Evolutionary conservation across 2,888 invertebrate species (phyloP).

Genomic region (Tortrix viridana): DNA sequence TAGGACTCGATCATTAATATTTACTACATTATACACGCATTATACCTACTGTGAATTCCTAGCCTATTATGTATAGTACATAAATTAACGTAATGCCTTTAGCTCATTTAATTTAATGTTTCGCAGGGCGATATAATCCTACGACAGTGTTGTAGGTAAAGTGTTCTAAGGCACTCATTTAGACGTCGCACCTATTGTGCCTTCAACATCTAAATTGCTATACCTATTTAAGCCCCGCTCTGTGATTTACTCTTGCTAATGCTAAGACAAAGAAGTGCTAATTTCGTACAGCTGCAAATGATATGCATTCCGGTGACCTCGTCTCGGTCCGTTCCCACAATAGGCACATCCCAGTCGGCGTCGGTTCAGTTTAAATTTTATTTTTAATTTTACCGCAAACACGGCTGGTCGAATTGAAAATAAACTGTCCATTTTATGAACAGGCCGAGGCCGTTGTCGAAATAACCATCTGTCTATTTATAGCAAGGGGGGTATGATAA

Average conservation of each 20-base stretch:
- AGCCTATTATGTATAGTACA: no score
- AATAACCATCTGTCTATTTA: constrained; percentile 53
- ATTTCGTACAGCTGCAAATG: constrained; percentile 50
- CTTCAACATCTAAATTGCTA: constrained; percentile 22
- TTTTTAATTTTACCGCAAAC: constrained; percentile 62
- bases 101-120: background rate
- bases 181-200: constrained; percentile 22
- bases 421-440: constrained; percentile 72
- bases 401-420: constrained; percentile 66
- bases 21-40: no score
- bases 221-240: constrained; percentile 30
- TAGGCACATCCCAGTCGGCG: constrained; percentile 42
- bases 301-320: constrained; percentile 54
- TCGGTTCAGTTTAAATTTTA: constrained; percentile 42
- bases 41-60: no score
- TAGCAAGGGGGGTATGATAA: constrained; percentile 28
- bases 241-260: constrained; percentile 46
- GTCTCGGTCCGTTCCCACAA: constrained; percentile 46
- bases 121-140: background rate
- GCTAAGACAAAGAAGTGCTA: constrained; percentile 53
- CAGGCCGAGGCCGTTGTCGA: constrained; percentile 61
- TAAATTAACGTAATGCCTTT: background rate
- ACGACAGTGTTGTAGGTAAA: background rate
- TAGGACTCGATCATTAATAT: no score
- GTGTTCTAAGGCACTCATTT: constrained; percentile 11